Percentiles rank a stretch among this genome's conserved stretches.
phyloP scores from a whole-genome alignment of 2,797 vertebrate genomes.

The Allochrocebus solatus region DNA sequence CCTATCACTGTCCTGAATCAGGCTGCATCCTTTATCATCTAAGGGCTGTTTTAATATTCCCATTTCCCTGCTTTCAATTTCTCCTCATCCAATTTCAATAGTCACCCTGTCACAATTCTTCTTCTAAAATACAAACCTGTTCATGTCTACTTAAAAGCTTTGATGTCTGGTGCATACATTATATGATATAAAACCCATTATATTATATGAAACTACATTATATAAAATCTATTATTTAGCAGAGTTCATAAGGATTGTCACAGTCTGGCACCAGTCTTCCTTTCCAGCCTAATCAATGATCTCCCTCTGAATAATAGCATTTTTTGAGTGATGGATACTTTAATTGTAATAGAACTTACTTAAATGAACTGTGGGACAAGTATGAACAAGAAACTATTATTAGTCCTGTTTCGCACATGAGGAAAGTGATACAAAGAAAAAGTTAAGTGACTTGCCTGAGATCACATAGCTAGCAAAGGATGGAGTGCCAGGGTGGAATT shows the following conservation, averaged over 20 bases:
- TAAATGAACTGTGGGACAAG: background rate
- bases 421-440: background rate
- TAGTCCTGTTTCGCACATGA: background rate
- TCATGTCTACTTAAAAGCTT: background rate
- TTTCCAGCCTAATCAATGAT: background rate
- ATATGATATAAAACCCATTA: background rate
- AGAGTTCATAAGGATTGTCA: background rate
- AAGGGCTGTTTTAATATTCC: background rate
- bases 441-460: background rate
- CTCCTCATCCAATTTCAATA: background rate
- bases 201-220: background rate
- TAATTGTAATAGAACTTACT: background rate
- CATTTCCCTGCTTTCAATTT: background rate
- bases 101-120: background rate
- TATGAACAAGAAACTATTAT: background rate
- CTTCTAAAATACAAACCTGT: background rate
- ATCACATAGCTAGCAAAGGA: background rate
- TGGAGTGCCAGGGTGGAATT: background rate
- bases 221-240: background rate
- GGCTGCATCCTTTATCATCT: background rate
- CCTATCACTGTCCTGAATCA: background rate
- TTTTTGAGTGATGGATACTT: background rate
- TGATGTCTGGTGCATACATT: background rate
- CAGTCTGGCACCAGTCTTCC: background rate
- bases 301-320: background rate